Base-by-base conservation (phyloP, 2,888 invertebrate genomes). In the Brachypterus glaber region DNA sequence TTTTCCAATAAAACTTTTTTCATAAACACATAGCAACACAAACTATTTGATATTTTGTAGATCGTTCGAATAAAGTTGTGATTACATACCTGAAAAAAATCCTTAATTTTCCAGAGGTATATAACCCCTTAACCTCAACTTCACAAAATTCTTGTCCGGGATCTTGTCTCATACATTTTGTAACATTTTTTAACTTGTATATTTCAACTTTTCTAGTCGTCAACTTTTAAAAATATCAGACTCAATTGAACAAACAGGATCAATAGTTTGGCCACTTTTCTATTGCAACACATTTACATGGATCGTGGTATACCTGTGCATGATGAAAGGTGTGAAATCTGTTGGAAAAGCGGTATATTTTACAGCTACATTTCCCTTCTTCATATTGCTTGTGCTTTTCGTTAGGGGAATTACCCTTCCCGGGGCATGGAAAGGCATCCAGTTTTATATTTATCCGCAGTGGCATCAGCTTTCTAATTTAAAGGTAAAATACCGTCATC, bases 311-410 rank as follows among this genome's bases (percentile, higher is more conserved):
- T 92, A 85, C 62, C 67, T 88, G 35, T 90, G 90, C 63, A 83
- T 90, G 46, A 80, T 81, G 66, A 83, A 84, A 51, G 90, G 92
- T 33, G 86, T 92, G 44, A 82, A 86, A 66, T 83, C 85, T 63
- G 82, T 87, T 17, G 87, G 87, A 57, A 88, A 87, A 72, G 85
- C 83, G 21, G 89, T 91, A 7, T 92, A 91, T 62, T 83, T 91
- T 58, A 90, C 90, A 0, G 90, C 89, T 1, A 71, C 82, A 12
- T 88, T 88, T 62, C 89, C 89, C 1, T 85, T 85, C 59, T 52
- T 82, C 32, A 77, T 89, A 46, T 69, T 90, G 5, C 70, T 77
- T 47, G 70, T 78, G 24, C 68, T 89, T 35, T 74, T 89, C 42
- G 60, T 86, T 40, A 74, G 88, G 27, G 88, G 88, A 4, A 67